These are phyloP conservation scores for Serranus cabrilla DNA, from an alignment of 2,797 vertebrate genomes.

Conservation along the genomic window DNA sequence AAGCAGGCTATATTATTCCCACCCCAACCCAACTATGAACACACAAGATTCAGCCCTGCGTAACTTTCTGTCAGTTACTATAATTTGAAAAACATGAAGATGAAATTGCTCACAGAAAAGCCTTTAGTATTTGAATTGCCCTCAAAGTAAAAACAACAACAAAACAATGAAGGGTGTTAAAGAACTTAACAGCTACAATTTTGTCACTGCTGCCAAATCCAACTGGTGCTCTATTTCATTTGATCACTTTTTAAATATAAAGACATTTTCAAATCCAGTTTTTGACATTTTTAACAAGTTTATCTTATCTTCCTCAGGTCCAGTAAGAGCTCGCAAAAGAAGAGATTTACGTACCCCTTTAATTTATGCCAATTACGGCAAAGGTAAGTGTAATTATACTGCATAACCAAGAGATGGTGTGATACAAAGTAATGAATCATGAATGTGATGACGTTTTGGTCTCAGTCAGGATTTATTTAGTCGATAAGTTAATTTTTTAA, in stretches of 20 bases:
- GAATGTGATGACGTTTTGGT: no score
- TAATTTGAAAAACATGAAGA: no score
- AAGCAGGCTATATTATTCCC: no score
- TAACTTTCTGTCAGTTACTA: neutral
- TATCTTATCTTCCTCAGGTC: constrained; percentile 49
- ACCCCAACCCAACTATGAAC: no score
- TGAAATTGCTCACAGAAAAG: neutral
- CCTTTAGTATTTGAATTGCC: neutral
- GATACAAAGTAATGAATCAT: no score
- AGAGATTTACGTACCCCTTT: constrained; percentile 67
- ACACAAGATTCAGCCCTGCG: neutral
- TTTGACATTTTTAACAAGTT: neutral
- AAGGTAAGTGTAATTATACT: constrained; percentile 51
- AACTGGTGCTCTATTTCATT: neutral
- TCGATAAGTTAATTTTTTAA: no score
- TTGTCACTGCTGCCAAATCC: neutral
- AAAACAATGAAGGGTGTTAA: neutral
- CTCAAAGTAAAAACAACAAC: neutral
- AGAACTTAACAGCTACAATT: neutral
- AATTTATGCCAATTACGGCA: constrained; percentile 21
- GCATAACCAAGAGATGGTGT: neutral
- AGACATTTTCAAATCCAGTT: neutral
- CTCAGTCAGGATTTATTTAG: no score
- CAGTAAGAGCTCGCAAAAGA: constrained; percentile 59
- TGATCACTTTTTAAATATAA: neutral